Evolutionary conservation across 2,888 invertebrate genomes (phyloP).

Genomic region (Julus scandinavius): DNA sequence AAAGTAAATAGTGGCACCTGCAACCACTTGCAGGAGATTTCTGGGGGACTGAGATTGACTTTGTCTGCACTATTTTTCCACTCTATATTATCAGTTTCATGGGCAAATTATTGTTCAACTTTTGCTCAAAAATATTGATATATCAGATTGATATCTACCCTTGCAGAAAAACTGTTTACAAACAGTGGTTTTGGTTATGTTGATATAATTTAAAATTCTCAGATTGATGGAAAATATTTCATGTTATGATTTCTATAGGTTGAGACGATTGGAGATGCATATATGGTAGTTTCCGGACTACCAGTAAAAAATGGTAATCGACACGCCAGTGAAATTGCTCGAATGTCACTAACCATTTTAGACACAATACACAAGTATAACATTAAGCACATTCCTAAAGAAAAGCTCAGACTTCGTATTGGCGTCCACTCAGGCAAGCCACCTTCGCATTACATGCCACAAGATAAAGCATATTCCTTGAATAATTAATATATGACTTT

Average conservation of each 20-base stretch:
- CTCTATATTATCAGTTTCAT: neutral
- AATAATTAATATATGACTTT: neutral
- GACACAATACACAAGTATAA: conserved; percentile 65
- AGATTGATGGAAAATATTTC: too few relatives aligned
- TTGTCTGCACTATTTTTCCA: too few relatives aligned
- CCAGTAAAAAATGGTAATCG: conserved; percentile 66
- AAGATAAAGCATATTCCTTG: neutral
- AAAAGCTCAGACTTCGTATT: conserved; percentile 66
- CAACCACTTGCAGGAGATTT: too few relatives aligned
- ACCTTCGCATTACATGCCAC: neutral
- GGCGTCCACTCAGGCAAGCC: conserved; percentile 66
- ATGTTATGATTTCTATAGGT: conserved; percentile 58
- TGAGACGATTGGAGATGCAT: conserved; percentile 63
- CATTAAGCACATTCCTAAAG: conserved; percentile 66
- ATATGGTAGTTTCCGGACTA: conserved; percentile 68
- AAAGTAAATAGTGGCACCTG: too few relatives aligned
- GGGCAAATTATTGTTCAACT: neutral
- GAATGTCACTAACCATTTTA: conserved; percentile 66
- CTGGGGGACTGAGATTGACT: too few relatives aligned
- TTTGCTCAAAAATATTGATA: neutral
- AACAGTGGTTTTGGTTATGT: too few relatives aligned
- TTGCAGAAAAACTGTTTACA: too few relatives aligned
- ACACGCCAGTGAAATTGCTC: conserved; percentile 67
- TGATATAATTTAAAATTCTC: too few relatives aligned
- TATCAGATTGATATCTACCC: neutral